A percentile compares a stretch with the other conserved stretches of the same genome.
These are phyloP conservation scores for Pipistrellus pygmaeus DNA, from an alignment of 2,797 vertebrate species.

Conservation along the genomic window DNA sequence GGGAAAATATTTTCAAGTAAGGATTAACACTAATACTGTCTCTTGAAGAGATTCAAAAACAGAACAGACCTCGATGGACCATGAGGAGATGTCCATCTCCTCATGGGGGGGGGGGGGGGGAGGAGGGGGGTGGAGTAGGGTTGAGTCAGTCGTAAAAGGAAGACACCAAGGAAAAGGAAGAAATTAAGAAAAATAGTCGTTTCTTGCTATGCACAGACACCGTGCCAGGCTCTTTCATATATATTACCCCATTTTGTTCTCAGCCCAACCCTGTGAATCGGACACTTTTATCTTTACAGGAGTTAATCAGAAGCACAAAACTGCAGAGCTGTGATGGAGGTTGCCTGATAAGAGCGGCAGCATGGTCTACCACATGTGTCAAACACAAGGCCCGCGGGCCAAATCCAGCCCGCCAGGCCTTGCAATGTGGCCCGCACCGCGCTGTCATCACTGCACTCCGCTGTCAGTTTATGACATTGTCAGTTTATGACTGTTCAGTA, in stretches of 20 bases:
- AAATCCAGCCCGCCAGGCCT: too few species aligned
- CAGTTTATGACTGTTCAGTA: too few species aligned
- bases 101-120: too few species aligned
- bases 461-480: too few species aligned
- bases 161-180: neutral
- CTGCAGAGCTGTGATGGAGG: neutral
- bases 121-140: neutral
- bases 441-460: too few species aligned
- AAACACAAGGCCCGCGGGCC: too few species aligned
- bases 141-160: neutral
- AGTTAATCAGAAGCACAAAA: neutral
- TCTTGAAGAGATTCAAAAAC: neutral
- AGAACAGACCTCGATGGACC: neutral
- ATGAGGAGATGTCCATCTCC: neutral
- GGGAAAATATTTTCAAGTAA: too few species aligned
- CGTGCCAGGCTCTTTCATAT: neutral
- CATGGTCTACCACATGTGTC: too few species aligned
- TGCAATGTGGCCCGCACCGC: too few species aligned
- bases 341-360: neutral
- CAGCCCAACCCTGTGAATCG: neutral
- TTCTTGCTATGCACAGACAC: neutral
- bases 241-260: neutral
- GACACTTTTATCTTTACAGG: neutral
- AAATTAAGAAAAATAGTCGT: neutral
- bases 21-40: neutral